Conservation (phyloP, 2,113 vertebrate species). For the Pseudonaja textilis region DNA sequence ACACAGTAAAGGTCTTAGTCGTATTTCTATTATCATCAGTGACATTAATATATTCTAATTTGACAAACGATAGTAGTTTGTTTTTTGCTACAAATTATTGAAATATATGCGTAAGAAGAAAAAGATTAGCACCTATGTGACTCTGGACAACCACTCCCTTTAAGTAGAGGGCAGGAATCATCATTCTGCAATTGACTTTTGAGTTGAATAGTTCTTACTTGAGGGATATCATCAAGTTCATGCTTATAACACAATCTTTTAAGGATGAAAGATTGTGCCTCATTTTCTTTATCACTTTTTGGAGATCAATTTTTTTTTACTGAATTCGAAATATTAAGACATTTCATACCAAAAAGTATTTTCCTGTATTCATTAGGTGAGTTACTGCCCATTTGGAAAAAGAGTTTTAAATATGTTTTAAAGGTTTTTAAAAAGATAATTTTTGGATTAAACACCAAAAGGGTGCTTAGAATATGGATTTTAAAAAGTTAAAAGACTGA, state of each 20-base stretch:
- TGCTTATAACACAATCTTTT: neutral
- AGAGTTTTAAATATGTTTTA: neutral
- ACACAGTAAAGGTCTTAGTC: neutral
- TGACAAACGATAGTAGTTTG: neutral
- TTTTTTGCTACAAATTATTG: neutral
- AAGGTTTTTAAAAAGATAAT: neutral
- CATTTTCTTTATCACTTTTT: neutral
- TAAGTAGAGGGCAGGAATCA: neutral
- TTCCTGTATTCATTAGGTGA: neutral
- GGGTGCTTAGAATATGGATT: no score
- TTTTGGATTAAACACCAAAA: neutral
- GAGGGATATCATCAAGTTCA: neutral
- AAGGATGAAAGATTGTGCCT: neutral
- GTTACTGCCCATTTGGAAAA: neutral
- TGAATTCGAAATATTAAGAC: neutral
- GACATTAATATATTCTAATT: neutral
- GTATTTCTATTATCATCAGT: neutral
- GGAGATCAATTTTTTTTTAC: neutral
- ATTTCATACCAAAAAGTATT: neutral
- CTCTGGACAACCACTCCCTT: neutral
- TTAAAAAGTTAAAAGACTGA: no score
- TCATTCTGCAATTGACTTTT: neutral
- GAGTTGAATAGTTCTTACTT: neutral
- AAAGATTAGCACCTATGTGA: neutral
- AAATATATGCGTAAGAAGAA: neutral